Base-by-base conservation (phyloP, 2,888 invertebrate genomes). In the Agrypnus murinus region DNA sequence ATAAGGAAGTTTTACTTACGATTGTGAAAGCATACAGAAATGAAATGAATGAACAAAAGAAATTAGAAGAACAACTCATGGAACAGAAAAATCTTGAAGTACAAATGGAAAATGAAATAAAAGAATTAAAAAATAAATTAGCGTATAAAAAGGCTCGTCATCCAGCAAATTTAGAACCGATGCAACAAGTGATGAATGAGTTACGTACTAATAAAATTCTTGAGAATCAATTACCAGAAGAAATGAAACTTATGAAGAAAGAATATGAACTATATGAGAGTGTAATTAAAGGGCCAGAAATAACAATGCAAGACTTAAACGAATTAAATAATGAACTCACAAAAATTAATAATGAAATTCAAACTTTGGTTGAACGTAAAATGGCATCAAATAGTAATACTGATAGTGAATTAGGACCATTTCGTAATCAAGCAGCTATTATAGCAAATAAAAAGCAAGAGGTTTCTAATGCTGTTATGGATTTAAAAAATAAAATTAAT, bases 391-490 rank as follows among this genome's bases (percentile, higher is more conserved):
- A 77, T 9, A 72, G 70, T 12, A 76, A 90, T 78, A 87, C 88
- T 65, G 89, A 89, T 69, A 95, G 95, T 82, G 94, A 95, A 82
- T 86, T 95, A 73, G 92, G 92, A 0, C 92, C 95, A 46, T 96
- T 95, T 82, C 89, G 95, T 34, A 95, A 96, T 81, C 96, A 96
- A 86, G 94, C 94, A 0, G 89, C 91, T 0, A 92, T 93, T 19
- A 93, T 95, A 53, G 89, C 91, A 9, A 90, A 94, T 68, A 95
- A 95, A 82, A 96, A 96, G 82, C 92, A 93, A 73, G 88, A 89
- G 12, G 90, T 92, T 38, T 92, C 93, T 0, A 91, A 92, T 73
- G 88, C 89, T 68, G 88, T 95, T 25, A 89, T 91, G 73, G 92
- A 93, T 69, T 84, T 92, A 0, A 88, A 92, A 72, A 89, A 88